These are phyloP conservation scores for Varanus salvator DNA, from an alignment of 2,113 vertebrate species.

Conservation along the genomic window DNA sequence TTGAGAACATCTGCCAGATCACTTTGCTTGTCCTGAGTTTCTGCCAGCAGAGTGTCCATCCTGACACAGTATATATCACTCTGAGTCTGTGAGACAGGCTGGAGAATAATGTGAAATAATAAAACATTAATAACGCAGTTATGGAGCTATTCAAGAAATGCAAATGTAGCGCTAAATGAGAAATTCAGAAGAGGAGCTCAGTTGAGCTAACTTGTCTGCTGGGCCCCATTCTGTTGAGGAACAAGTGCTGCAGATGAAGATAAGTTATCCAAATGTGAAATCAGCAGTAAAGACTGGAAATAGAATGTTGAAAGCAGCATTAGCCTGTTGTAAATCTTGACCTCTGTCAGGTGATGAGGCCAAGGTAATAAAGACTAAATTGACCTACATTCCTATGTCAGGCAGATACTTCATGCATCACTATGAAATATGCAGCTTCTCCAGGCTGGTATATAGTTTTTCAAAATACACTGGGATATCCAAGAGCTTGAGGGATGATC, in stretches of 20 bases:
- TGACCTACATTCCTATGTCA: background rate
- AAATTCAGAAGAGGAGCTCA: constrained; percentile 4
- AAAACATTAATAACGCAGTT: background rate
- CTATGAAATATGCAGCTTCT: background rate
- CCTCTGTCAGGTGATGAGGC: background rate
- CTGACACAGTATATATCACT: background rate
- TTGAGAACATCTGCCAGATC: too few species aligned
- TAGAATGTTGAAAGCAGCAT: constrained; percentile 36
- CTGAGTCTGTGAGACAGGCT: background rate
- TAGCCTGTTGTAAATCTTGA: constrained; percentile 21
- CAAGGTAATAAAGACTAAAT: constrained; percentile 5
- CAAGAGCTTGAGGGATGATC: too few species aligned
- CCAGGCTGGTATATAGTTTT: background rate
- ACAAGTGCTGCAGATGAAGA: constrained; percentile 44
- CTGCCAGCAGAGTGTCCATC: too few species aligned
- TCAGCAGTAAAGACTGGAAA: constrained; percentile 35
- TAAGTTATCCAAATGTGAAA: constrained; percentile 48
- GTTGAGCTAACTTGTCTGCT: constrained; percentile 19
- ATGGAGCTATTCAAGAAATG: background rate
- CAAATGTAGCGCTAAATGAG: constrained; percentile 25
- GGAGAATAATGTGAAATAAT: background rate
- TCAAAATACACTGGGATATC: too few species aligned
- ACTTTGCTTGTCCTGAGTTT: too few species aligned
- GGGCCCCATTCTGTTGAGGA: constrained; percentile 22
- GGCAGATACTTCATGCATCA: background rate